Percentiles rank a stretch among this genome's conserved stretches.
Evolutionary conservation across 2,797 vertebrate genomes (phyloP).

Genomic region (Muscicapa striata): DNA sequence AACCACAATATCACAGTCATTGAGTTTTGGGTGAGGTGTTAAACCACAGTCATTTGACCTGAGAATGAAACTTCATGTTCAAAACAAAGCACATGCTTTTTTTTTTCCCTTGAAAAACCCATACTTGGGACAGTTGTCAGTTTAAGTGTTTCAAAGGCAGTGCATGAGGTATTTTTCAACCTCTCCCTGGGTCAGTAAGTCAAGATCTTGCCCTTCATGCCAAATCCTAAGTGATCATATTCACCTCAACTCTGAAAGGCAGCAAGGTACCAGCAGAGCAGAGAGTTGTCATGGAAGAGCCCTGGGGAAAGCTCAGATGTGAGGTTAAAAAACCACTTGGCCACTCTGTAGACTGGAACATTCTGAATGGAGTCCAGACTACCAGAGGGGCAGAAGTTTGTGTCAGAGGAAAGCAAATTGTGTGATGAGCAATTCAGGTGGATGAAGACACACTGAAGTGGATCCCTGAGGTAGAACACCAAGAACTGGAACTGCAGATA

Average conservation of each 20-base stretch:
- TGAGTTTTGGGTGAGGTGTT: not conserved
- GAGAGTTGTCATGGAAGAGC: not conserved
- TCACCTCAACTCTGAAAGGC: not conserved
- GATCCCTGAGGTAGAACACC: not conserved
- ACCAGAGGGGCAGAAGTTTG: not conserved
- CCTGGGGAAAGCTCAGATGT: not conserved
- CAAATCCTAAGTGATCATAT: not conserved
- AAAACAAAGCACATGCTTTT: not conserved
- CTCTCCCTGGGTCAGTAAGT: not conserved
- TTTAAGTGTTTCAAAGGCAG: not conserved
- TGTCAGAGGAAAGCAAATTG: not conserved
- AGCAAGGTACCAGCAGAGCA: not conserved
- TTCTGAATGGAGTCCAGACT: not conserved
- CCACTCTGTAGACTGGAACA: not conserved
- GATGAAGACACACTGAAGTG: not conserved
- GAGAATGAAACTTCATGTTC: not conserved
- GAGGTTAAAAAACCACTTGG: not conserved
- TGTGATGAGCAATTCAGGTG: no score
- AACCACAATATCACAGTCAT: not conserved
- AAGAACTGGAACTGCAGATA: not conserved
- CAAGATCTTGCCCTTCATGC: not conserved
- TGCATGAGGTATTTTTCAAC: not conserved
- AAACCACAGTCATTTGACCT: not conserved
- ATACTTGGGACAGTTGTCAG: not conserved
- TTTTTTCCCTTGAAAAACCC: not conserved